Evolutionary conservation across 2,888 invertebrate genomes (phyloP).

Genomic region (Idaea dimidiata): DNA sequence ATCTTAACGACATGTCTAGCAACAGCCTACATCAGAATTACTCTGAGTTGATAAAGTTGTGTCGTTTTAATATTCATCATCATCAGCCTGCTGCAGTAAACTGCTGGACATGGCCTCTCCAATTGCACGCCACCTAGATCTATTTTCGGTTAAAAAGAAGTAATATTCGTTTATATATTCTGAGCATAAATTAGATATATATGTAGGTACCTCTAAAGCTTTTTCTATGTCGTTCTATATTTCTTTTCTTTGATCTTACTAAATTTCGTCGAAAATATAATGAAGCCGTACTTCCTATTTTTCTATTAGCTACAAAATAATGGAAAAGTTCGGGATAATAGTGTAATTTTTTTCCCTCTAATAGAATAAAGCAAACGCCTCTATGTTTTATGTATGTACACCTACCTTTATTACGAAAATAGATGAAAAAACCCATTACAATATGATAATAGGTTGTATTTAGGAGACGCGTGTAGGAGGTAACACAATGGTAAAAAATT

Average conservation of each 20-base stretch:
- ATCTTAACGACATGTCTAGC: conserved; percentile 6
- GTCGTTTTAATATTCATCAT: background rate
- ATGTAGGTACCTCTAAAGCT: too few relatives aligned
- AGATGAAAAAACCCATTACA: background rate
- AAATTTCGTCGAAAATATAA: background rate
- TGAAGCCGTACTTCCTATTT: background rate
- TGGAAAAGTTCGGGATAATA: background rate
- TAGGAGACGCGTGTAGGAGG: background rate
- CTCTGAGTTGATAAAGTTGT: background rate
- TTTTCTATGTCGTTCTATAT: background rate
- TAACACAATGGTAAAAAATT: too few relatives aligned
- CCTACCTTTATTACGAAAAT: background rate
- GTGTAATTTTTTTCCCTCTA: background rate
- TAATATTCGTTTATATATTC: too few relatives aligned
- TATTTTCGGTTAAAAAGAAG: too few relatives aligned
- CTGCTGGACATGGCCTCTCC: too few relatives aligned
- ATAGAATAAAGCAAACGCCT: background rate
- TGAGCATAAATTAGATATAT: too few relatives aligned
- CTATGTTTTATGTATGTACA: too few relatives aligned
- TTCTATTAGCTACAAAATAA: background rate
- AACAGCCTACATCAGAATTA: background rate
- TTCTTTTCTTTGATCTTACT: background rate
- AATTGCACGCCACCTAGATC: too few relatives aligned
- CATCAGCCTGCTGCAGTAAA: too few relatives aligned
- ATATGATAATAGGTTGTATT: background rate